Percentiles rank a stretch among this genome's conserved stretches.
phyloP scores from a whole-genome alignment of 2,113 vertebrate genomes.

The Neolamprologus modestus region DNA sequence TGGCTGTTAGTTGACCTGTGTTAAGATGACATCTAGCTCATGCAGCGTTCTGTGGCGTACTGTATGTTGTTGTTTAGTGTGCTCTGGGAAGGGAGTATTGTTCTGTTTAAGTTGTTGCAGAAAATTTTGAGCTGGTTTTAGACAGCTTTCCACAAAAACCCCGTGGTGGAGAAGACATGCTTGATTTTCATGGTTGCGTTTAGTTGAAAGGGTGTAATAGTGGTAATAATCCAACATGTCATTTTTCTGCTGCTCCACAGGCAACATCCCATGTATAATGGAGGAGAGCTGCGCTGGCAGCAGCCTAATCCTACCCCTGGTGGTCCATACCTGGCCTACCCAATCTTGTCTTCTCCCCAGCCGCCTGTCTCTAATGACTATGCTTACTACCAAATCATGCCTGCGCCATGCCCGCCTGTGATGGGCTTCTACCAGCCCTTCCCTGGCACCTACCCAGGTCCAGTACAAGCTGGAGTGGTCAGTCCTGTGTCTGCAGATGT shows the following conservation, averaged over 20 bases:
- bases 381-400: constrained; percentile 94
- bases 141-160: background rate
- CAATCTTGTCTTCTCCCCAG: constrained; percentile 87
- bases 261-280: constrained; percentile 89
- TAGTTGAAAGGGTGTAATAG: background rate
- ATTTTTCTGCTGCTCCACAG: constrained; percentile 54
- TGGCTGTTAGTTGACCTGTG: background rate
- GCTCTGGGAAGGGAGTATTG: background rate
- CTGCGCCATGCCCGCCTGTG: constrained; percentile 88
- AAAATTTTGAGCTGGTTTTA: background rate
- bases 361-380: constrained; percentile 91
- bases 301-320: constrained; percentile 83
- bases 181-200: background rate
- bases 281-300: constrained; percentile 92
- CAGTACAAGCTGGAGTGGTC: constrained; percentile 81
- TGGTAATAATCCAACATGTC: background rate
- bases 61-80: background rate
- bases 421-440: constrained; percentile 99
- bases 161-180: background rate
- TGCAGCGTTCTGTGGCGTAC: background rate
- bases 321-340: constrained; percentile 92
- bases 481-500: constrained; percentile 80
- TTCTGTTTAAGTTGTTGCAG: background rate
- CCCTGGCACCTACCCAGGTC: constrained; percentile 77
- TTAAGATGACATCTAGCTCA: background rate